phyloP scores from a whole-genome alignment of 2,797 vertebrate genomes.

The Notolepis coatsorum region DNA sequence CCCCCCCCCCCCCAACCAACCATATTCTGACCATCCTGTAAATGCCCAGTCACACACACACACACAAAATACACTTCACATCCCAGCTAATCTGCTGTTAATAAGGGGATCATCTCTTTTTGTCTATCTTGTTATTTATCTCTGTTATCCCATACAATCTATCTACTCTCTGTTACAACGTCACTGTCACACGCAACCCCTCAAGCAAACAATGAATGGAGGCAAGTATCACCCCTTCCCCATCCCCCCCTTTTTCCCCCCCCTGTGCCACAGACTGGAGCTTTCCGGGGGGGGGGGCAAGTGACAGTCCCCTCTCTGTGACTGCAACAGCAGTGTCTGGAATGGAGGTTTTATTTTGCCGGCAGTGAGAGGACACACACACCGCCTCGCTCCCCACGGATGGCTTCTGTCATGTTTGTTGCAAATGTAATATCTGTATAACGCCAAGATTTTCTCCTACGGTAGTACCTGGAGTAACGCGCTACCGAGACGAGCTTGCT shows the following conservation, averaged over 20 bases:
- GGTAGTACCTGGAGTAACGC: conserved; percentile 57
- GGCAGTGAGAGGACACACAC: conserved; percentile 31
- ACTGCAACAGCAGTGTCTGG: conserved; percentile 38
- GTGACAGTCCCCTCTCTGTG: conserved; percentile 31
- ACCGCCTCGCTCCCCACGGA: conserved; percentile 49
- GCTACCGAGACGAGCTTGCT: conserved; percentile 60
- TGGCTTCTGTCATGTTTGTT: conserved; percentile 65
- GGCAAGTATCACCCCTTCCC: conserved; percentile 18
- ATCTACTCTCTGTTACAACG: conserved; percentile 35
- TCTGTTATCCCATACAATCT: conserved; percentile 48
- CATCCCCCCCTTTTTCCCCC: conserved; percentile 36
- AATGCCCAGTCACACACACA: conserved; percentile 11
- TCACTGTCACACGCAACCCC: conserved; percentile 18
- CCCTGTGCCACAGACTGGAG: conserved; percentile 47
- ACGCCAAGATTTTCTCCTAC: conserved; percentile 67
- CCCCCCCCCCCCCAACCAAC: too few relatives aligned
- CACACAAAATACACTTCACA: conserved; percentile 13
- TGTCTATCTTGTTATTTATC: conserved; percentile 56
- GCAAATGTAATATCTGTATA: conserved; percentile 69
- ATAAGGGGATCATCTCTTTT: conserved; percentile 16
- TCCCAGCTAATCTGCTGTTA: conserved; percentile 32
- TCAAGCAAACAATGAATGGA: conserved; percentile 43
- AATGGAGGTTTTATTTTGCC: conserved; percentile 40
- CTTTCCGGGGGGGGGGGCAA: conserved; percentile 48
- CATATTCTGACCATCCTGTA: conserved; percentile 54